Evolutionary conservation across 2,888 invertebrate species (phyloP).

Genomic region (Omphaloscelis lunosa): DNA sequence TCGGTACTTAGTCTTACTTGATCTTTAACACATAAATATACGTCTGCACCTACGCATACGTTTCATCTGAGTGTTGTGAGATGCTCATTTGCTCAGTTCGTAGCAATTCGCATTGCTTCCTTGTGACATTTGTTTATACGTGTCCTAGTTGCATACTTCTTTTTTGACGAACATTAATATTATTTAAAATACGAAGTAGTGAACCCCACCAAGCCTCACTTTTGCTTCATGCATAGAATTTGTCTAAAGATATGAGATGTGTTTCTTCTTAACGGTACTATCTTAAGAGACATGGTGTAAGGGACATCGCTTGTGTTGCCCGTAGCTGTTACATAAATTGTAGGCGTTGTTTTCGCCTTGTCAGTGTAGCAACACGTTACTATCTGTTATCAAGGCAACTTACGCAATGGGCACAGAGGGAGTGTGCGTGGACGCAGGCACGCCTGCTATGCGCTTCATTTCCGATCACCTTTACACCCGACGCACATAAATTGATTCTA

Average conservation of each 20-base stretch:
- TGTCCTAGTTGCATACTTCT: conserved; percentile 46
- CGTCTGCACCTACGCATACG: conserved; percentile 23
- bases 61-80: conserved; percentile 53
- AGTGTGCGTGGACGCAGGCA: conserved; percentile 67
- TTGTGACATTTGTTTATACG: conserved; percentile 38
- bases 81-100: conserved; percentile 54
- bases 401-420: conserved; percentile 79
- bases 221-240: conserved; percentile 28
- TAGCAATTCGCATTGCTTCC: conserved; percentile 27
- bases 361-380: conserved; percentile 83
- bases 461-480: conserved; percentile 63
- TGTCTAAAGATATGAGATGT: conserved; percentile 28
- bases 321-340: conserved; percentile 79
- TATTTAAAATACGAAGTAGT: conserved; percentile 5
- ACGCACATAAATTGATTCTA: conserved; percentile 33
- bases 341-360: conserved; percentile 80
- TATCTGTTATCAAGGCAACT: conserved; percentile 82
- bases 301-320: conserved; percentile 62
- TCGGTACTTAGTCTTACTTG: conserved; percentile 15
- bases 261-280: conserved; percentile 50
- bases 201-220: conserved; percentile 7
- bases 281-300: conserved; percentile 60
- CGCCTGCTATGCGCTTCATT: conserved; percentile 67
- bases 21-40: conserved; percentile 42
- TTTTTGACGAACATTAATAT: conserved; percentile 27